Conservation (phyloP, 1,140 invertebrate species). For the Zeugodacus cucurbitae region DNA sequence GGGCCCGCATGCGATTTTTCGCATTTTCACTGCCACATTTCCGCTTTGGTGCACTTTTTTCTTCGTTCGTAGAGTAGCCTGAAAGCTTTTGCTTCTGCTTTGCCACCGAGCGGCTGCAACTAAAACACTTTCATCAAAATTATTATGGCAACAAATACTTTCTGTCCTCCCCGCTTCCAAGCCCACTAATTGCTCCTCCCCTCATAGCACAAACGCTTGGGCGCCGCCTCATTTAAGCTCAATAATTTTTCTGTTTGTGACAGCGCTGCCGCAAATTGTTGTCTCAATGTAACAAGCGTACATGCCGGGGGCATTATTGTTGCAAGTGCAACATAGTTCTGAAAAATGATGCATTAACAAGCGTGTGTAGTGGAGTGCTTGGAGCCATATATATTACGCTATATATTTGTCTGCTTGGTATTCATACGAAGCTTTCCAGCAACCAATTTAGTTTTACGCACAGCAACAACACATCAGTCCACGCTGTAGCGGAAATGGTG, state of each 20-base stretch:
- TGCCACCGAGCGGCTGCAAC: constrained; percentile 47
- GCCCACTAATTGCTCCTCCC: background rate
- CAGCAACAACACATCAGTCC: too few species aligned
- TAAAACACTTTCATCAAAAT: constrained; percentile 64
- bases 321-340: background rate
- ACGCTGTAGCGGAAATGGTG: background rate
- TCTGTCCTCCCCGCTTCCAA: constrained; percentile 39
- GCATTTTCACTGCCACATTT: constrained; percentile 1
- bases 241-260: constrained; percentile 16
- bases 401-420: background rate
- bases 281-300: background rate
- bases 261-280: background rate
- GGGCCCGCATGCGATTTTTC: background rate
- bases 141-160: constrained; percentile 62
- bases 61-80: background rate
- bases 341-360: background rate
- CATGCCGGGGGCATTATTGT: background rate
- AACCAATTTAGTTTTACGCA: background rate
- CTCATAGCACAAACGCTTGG: background rate
- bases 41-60: background rate
- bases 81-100: background rate
- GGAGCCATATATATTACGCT: background rate
- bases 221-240: background rate
- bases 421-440: background rate
- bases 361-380: background rate